Evolutionary conservation across 2,888 invertebrate species (phyloP), one percentile per base, ranked within the genome.

Genomic region (Callyntrura guangdongensis): DNA sequence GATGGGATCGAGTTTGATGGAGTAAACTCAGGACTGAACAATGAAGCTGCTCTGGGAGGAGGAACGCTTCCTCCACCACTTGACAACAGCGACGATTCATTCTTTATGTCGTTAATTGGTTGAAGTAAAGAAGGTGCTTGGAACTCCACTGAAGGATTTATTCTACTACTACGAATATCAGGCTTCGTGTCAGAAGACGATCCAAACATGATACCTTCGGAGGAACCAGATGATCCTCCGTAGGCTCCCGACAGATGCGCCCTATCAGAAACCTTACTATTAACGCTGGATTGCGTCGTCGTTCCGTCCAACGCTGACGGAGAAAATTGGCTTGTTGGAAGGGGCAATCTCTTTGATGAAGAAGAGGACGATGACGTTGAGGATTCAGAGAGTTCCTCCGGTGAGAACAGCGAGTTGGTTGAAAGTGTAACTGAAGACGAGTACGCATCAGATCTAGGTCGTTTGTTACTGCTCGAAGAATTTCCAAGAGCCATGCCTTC

Each of bases 1-100:
- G 89, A 20, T 17, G 77, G 88, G 17, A 72, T 36, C 14, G 88
- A 72, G 61, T 90, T 90, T 17, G 84, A 83, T 0, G 90, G 87
- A 5, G 61, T 82, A 22, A 89, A 91, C 49, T 92, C 92, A 6
- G 92, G 92, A 82, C 92, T 92, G 64, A 92, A 92, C 49, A 92
- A 69, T 8, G 92, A 92, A 3, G 88, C 81, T 22, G 86, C 84
- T 36, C 92, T 25, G 12, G 84, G 72, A 5, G 81, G 64, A n/a
- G 82, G 83, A 20, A 3, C 67, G 72, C n/a, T 67, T 0, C 67
- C 67, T 53, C 49, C 53, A 27, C 53, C 64, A 9, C 20, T 67
- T 56, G 86, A 53, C 61, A 77, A 53, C 47, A 89, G 17, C n/a
- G 89, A 64, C 14, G 89, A 64, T 11, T 90, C 90, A 11, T 11